These are phyloP conservation scores for Neotoma lepida DNA, from an alignment of 2,113 vertebrate genomes.

Conservation along the genomic window DNA sequence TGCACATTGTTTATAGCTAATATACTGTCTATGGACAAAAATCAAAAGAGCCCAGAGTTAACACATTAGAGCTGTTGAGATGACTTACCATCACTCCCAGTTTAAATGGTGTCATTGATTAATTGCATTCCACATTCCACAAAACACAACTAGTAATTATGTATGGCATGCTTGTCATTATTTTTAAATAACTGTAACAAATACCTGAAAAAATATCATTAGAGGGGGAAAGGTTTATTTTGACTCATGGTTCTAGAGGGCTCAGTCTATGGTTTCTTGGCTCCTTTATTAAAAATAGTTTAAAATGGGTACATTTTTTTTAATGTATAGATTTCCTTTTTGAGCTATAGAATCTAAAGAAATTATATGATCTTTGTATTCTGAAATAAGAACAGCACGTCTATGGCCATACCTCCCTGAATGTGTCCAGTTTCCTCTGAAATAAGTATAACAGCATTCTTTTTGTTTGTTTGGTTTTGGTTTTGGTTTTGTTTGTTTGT, in stretches of 20 bases:
- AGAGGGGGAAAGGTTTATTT: not conserved
- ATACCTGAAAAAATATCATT: not conserved
- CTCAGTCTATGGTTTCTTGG: not conserved
- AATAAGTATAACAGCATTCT: not conserved
- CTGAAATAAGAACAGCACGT: not conserved
- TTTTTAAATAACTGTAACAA: not conserved
- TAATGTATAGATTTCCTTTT: not conserved
- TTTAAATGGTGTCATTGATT: not conserved
- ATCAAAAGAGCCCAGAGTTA: not conserved
- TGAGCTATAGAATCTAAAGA: not conserved
- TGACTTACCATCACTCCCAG: too few species aligned
- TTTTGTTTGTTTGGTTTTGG: too few species aligned
- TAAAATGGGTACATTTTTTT: not conserved
- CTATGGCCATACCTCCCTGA: not conserved
- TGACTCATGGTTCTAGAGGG: not conserved
- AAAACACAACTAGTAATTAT: not conserved
- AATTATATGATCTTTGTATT: not conserved
- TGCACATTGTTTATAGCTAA: not conserved
- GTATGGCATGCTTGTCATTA: not conserved
- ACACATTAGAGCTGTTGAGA: not conserved
- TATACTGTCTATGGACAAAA: not conserved
- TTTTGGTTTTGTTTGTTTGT: too few species aligned
- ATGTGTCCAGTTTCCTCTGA: not conserved
- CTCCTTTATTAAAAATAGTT: not conserved
- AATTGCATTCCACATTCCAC: not conserved